Percentiles rank a stretch among this genome's conserved stretches.
These are phyloP conservation scores for Knipowitschia caucasica DNA, from an alignment of 2,797 vertebrate genomes.

Conservation along the genomic window DNA sequence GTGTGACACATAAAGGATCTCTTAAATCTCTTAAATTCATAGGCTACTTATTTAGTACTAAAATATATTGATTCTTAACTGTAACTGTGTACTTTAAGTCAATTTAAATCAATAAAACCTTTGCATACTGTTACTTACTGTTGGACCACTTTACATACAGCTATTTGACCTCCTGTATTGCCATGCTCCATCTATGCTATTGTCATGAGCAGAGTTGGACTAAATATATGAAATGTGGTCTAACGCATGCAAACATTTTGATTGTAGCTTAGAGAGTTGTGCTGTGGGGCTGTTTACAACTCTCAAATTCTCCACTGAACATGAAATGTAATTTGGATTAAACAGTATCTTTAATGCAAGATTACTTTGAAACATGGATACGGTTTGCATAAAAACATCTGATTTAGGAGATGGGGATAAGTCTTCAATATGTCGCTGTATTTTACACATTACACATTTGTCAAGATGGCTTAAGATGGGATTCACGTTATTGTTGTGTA, in stretches of 20 bases:
- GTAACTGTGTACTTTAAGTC: neutral
- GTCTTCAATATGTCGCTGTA: constrained; percentile 45
- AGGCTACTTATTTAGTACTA: too few species aligned
- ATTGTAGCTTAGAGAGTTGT: neutral
- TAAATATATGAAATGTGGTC: neutral
- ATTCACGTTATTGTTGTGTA: constrained; percentile 38
- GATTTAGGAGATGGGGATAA: neutral
- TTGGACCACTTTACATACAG: neutral
- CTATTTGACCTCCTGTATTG: neutral
- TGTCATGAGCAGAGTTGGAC: neutral
- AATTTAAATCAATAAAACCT: neutral
- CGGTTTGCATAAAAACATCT: constrained; percentile 1
- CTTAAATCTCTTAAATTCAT: too few species aligned
- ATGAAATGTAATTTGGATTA: neutral
- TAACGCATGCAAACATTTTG: neutral
- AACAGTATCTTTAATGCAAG: constrained; percentile 2
- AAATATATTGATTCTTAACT: too few species aligned
- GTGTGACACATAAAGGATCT: too few species aligned
- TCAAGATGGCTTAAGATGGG: constrained; percentile 58
- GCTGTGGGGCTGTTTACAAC: neutral
- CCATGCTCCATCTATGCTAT: neutral
- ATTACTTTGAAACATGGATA: neutral
- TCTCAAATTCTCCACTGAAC: neutral
- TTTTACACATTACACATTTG: constrained; percentile 43
- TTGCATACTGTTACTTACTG: neutral